Base-by-base conservation (phyloP, 2,888 invertebrate genomes). In the Pecten maximus region DNA sequence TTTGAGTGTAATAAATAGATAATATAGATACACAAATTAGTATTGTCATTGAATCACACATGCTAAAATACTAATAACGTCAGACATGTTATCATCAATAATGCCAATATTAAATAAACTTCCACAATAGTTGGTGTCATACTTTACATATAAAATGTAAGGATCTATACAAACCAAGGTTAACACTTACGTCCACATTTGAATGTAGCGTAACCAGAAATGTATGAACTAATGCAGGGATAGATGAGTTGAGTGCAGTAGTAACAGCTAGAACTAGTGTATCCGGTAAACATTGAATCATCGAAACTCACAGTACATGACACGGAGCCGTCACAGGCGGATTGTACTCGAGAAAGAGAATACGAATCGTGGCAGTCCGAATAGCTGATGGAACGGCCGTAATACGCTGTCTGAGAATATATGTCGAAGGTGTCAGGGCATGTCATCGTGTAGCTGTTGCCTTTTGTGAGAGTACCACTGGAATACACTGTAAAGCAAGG, bases 141-240 rank as follows among this genome's bases (percentile, higher is more conserved):
- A n/a, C n/a, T n/a, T n/a, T n/a, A n/a, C n/a, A n/a, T n/a, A n/a
- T n/a, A n/a, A n/a, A n/a, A n/a, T n/a, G n/a, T n/a, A n/a, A n/a
- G n/a, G n/a, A n/a, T n/a, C n/a, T n/a, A n/a, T n/a, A n/a, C n/a
- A n/a, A n/a, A n/a, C n/a, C n/a, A n/a, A n/a, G n/a, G n/a, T n/a
- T n/a, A n/a, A n/a, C 28, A 74, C 74, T 74, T 74, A 74, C 74
- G 74, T 35, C 74, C 74, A 28, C 74, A 74, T 35, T 74, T 74
- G 35, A 74, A 74, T 0, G 74, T 74, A 28, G 74, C 74, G 35
- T 28, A 74, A 0, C 74, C 74, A 28, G 12, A 12, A 10, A 74
- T 74, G 35, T 74, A 74, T 28, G 74, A 74, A 23, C 28, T 28
- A 35, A 0, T 74, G 28, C 74, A 74, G 2, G 74, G 15, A 28